Base-by-base conservation (phyloP, 2,888 invertebrate species). In the Cephus rjabovi region DNA sequence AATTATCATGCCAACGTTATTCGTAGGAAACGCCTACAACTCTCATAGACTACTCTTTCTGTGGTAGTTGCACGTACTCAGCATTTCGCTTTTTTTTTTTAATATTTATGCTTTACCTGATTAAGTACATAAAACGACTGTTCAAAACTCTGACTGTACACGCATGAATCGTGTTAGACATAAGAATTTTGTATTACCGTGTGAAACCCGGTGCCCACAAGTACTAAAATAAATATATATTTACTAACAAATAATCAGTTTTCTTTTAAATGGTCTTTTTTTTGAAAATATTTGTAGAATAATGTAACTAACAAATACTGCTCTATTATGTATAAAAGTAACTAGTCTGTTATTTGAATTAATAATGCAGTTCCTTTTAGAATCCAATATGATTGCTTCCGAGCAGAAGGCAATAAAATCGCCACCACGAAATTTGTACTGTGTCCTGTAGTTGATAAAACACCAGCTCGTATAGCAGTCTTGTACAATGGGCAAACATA, bases 401-500 rank as follows among this genome's bases (percentile, higher is more conserved):
- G 92, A 31, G 92, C 88, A 0, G 96, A 94, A 0, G 96, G 95
- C 75, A 98, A 89, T 40, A 96, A 92, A 80, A 98, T 95, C 0
- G 96, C 93, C 73, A 98, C 93, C 56, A 98, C 96, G 89, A 98
- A 98, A 93, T 98, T 98, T 1, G 98, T 98, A 86, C 97, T 98
- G 92, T 98, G 98, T 0, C 98, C 98, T 0, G 98, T 98, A 0
- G 98, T 98, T 11, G 97, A 97, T 23, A 98, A 93, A 0, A 95
- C 94, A 71, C 98, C 98, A 34, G 97, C 97, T 79, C 98, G 93
- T 83, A 96, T 95, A 56, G 97, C 95, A 0, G 98, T 98, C 92
- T 98, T 98, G 92, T 98, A 98, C 23, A 98, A 92, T 0, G 98
- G 98, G 33, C 96, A 94, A 76, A 94, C 92, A 89, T 97, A 97